Conservation (phyloP, 2,113 vertebrate species). For the Eleginops maclovinus region DNA sequence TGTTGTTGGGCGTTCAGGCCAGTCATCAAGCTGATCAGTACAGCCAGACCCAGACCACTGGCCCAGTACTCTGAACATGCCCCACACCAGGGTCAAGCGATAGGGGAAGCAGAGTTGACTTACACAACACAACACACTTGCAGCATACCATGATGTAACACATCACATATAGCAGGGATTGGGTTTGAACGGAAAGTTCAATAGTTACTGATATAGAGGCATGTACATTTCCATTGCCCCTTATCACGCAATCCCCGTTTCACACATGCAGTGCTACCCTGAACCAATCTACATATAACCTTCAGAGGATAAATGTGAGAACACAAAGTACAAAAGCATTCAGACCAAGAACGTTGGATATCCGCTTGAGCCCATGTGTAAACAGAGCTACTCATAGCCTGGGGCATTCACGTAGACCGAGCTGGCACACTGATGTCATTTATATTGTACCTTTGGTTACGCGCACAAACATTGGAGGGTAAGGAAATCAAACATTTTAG, state of each 20-base stretch:
- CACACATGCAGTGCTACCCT: too few species aligned
- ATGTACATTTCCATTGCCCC: background rate
- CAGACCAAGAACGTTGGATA: too few species aligned
- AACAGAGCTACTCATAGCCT: too few species aligned
- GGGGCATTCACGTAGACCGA: too few species aligned
- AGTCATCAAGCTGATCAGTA: constrained; percentile 29
- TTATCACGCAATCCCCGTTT: background rate
- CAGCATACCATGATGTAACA: background rate
- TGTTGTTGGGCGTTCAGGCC: constrained; percentile 38
- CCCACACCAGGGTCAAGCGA: constrained; percentile 20
- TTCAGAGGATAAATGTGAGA: too few species aligned
- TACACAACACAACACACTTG: background rate
- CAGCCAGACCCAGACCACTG: constrained; percentile 18
- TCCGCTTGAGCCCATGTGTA: too few species aligned
- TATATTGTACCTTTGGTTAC: too few species aligned
- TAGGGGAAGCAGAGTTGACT: background rate
- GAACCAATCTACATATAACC: too few species aligned
- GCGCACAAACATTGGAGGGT: too few species aligned
- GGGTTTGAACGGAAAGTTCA: background rate
- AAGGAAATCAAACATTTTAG: too few species aligned
- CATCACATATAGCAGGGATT: background rate
- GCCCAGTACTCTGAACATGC: constrained; percentile 39
- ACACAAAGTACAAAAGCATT: too few species aligned
- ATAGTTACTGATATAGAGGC: background rate
- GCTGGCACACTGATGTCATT: too few species aligned